Evolutionary conservation across 2,797 vertebrate genomes (phyloP).

Genomic region (Myotis vivesi): DNA sequence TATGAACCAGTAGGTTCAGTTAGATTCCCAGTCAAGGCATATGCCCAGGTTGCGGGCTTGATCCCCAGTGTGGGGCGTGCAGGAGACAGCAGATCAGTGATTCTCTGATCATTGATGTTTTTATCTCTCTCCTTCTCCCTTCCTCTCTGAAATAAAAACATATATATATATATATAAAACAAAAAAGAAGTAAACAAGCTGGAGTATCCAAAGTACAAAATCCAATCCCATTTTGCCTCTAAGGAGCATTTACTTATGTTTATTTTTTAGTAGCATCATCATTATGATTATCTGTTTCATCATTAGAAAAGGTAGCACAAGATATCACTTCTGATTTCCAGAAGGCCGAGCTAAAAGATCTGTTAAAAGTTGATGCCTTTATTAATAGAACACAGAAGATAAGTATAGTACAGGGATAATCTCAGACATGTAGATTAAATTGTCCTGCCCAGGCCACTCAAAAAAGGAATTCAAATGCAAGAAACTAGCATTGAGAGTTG

Average conservation of each 20-base stretch:
- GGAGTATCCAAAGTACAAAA: not conserved
- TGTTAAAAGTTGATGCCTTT: slow-evolving; percentile 25
- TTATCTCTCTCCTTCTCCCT: too few species aligned
- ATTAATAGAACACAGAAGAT: slow-evolving; percentile 27
- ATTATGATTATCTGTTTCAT: not conserved
- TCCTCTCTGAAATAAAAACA: too few species aligned
- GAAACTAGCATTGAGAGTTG: not conserved
- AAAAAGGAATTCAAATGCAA: not conserved
- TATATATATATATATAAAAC: too few species aligned
- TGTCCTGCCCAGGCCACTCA: not conserved
- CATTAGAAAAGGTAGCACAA: not conserved
- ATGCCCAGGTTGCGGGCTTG: too few species aligned
- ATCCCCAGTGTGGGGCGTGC: too few species aligned
- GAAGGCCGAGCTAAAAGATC: not conserved
- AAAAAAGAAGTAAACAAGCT: not conserved
- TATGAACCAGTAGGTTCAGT: too few species aligned
- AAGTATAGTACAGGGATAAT: not conserved
- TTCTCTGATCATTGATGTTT: too few species aligned
- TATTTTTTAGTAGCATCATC: slow-evolving; percentile 4
- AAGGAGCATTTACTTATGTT: not conserved
- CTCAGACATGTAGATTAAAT: not conserved
- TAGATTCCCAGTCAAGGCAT: too few species aligned
- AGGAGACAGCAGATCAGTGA: too few species aligned
- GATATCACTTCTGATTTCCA: not conserved
- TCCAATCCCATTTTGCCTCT: not conserved